Evolutionary conservation across 2,797 vertebrate genomes (phyloP), one percentile per base, ranked within the genome.

Genomic region (Sebastolobus alascanus): DNA sequence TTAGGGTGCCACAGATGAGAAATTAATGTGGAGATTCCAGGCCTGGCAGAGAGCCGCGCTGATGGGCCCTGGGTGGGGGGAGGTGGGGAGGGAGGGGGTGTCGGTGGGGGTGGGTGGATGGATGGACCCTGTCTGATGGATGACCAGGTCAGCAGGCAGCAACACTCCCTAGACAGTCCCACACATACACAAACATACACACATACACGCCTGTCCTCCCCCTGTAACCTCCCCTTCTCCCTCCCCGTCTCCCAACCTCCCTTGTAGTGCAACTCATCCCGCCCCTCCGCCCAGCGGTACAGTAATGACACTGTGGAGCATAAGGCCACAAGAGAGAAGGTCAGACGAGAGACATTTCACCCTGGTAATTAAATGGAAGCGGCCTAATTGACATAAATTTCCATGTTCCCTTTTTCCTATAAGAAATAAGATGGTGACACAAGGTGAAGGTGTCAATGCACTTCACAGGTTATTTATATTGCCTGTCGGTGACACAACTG

Each of bases 11-110:
- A 87, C 89, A 93, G 91, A 94, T 92, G 93, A 94, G 92, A 95
- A 94, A 96, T 95, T 92, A 95, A 96, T 95, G 93, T 92, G 91
- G 87, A 87, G 90, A 93, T 90, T 93, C 87, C 87, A 84, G 86
- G 80, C 77, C 87, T 94, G 91, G 92, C 94, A 84, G 90, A 90
- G 87, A 84, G 87, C 85, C 69, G 5, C 58, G 8, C 38, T 87
- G 86, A 87, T 89, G 86, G 87, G 86, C 70, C 73, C 56, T 12
- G 33, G 69, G 63, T 54, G 77, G 72, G 50, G 40, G 54, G 43
- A 27, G 9, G 6, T 9, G 6, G 0, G 20, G 6, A 12, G 8
- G 0, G n/a, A 8, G 63, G 65, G 14, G 55, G 43, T 14, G 76
- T 31, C 4, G 25, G 25, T 18, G 68, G 46, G 71, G 56, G 22